Evolutionary conservation across 1,140 invertebrate species (phyloP).

Genomic region (Wiebesia pumilae): DNA sequence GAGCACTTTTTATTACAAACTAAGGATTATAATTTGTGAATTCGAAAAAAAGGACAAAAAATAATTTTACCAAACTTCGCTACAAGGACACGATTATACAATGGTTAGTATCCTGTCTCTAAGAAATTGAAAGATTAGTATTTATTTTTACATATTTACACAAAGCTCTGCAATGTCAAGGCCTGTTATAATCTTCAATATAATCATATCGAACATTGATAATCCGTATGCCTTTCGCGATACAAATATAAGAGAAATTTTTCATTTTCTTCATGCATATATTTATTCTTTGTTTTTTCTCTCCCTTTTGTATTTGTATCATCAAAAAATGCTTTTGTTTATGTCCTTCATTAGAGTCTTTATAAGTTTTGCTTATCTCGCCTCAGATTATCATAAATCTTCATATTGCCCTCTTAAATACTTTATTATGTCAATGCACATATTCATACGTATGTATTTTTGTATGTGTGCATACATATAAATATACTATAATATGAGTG

Average conservation of each 20-base stretch:
- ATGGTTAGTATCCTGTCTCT: conserved; percentile 2
- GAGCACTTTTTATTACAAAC: not conserved
- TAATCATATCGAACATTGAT: conserved; percentile 3
- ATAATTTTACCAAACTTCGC: not conserved
- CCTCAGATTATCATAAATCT: not conserved
- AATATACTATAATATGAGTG: not conserved
- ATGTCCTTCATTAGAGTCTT: not conserved
- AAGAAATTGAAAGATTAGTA: conserved; percentile 44
- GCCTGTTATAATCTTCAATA: conserved; percentile 15
- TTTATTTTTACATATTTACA: conserved; percentile 55
- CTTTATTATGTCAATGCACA: conserved; percentile 56
- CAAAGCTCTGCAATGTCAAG: conserved; percentile 43
- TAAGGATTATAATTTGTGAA: not conserved
- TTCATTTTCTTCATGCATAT: not conserved
- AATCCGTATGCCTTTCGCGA: not conserved
- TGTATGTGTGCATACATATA: not conserved
- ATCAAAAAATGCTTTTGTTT: not conserved
- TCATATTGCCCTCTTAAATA: conserved; percentile 47
- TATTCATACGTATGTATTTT: conserved; percentile 28
- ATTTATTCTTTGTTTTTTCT: not conserved
- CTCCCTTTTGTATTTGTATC: not conserved
- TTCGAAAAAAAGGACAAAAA: conserved; percentile 18
- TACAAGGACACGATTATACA: not conserved
- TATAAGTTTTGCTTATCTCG: not conserved
- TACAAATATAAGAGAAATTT: conserved; percentile 10